Percentiles rank a stretch among this genome's conserved stretches.
Conservation (phyloP, 2,113 vertebrate species). For the Telmatochromis sp. region DNA sequence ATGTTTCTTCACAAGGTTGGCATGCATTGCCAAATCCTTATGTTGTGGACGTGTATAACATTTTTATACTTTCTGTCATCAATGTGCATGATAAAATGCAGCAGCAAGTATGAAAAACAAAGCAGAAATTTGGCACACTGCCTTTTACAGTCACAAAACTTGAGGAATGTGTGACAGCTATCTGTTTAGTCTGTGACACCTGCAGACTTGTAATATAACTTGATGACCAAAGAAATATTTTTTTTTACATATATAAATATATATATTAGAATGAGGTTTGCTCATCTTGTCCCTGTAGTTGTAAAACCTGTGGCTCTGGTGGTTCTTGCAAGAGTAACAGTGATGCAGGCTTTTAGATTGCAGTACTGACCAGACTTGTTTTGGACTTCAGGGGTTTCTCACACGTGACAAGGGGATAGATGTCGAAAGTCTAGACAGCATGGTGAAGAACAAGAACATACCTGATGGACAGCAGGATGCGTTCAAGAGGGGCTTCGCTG, state of each 20-base stretch:
- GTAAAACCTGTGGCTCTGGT: neutral
- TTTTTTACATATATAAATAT: neutral
- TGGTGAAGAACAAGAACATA: slow-evolving; percentile 87
- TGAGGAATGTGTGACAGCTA: neutral
- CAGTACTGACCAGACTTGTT: neutral
- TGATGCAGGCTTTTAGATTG: neutral
- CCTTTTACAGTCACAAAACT: neutral
- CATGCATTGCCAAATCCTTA: neutral
- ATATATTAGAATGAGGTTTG: neutral
- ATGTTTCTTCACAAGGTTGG: neutral
- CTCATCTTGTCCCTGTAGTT: neutral
- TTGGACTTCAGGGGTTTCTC: slow-evolving; percentile 77
- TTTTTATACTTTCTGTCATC: neutral
- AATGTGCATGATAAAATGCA: neutral
- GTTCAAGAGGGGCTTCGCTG: slow-evolving; percentile 95
- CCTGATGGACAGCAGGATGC: slow-evolving; percentile 88
- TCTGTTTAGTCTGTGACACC: neutral
- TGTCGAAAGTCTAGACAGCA: slow-evolving; percentile 80
- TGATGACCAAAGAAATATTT: neutral
- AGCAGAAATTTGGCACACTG: rapidly evolving
- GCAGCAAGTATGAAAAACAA: neutral
- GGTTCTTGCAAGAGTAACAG: neutral
- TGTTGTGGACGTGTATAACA: neutral
- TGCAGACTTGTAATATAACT: neutral
- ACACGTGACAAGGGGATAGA: slow-evolving; percentile 80